phyloP scores from a whole-genome alignment of 2,113 vertebrate species.

The Lasiurus borealis region DNA sequence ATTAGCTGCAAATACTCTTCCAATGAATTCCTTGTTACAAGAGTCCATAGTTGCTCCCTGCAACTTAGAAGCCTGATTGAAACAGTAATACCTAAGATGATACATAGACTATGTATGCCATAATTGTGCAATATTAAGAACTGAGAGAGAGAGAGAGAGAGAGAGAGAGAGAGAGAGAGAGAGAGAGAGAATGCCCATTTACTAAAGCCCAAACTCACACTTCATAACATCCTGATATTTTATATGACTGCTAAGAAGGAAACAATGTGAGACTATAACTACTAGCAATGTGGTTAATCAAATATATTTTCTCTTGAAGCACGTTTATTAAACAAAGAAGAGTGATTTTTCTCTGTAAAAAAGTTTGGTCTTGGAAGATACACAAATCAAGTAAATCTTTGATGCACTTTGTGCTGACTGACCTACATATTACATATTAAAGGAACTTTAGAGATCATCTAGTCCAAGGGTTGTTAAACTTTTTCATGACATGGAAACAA shows the following conservation, averaged over 20 bases:
- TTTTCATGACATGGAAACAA: neutral
- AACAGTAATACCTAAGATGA: neutral
- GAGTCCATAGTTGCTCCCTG: neutral
- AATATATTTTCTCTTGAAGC: constrained; percentile 10
- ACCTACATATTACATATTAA: neutral
- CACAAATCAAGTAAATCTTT: constrained; percentile 11
- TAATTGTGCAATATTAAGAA: neutral
- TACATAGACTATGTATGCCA: neutral
- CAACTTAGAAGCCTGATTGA: neutral
- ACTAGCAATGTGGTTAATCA: neutral
- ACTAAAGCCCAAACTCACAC: neutral
- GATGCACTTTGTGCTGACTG: neutral
- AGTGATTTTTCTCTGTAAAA: neutral
- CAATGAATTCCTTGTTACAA: neutral
- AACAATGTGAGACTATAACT: neutral
- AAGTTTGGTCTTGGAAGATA: neutral
- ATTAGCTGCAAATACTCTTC: neutral
- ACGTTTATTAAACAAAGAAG: neutral
- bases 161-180: no score
- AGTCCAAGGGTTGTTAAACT: neutral
- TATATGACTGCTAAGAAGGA: neutral
- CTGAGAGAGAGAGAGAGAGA: neutral
- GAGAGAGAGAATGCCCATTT: neutral
- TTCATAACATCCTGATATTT: neutral
- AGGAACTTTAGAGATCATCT: neutral